Conservation (phyloP, 2,888 invertebrate genomes). For the Ischnus inquisitorius region DNA sequence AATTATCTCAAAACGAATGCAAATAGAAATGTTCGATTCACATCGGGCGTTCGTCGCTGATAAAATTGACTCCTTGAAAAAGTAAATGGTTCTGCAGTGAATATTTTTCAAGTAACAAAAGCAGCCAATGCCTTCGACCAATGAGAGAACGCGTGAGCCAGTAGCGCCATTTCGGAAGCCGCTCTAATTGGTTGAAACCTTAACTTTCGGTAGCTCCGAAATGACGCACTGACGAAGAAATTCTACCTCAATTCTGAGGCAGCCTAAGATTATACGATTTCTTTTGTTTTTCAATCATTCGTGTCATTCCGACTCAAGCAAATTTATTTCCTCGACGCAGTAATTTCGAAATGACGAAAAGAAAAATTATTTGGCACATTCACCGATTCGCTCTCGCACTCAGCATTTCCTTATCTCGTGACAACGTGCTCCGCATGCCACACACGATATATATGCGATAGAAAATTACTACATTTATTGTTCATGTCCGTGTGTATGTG, state of each 20-base stretch:
- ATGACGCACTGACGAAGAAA: not conserved
- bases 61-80: too few species aligned
- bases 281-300: not conserved
- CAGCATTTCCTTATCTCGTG: constrained; percentile 46
- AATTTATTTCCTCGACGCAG: constrained; percentile 16
- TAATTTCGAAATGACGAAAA: not conserved
- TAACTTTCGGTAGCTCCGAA: not conserved
- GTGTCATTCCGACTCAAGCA: not conserved
- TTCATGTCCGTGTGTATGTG: constrained; percentile 61
- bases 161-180: not conserved
- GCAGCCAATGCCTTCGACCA: not conserved
- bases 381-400: constrained; percentile 58
- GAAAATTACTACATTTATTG: constrained; percentile 30
- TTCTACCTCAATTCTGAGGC: too few species aligned
- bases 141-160: not conserved
- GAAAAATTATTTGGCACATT: constrained; percentile 50
- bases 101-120: not conserved
- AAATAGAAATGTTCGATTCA: too few species aligned
- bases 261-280: not conserved
- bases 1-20: too few species aligned
- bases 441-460: constrained; percentile 33
- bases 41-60: too few species aligned
- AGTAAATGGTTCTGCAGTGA: too few species aligned
- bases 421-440: constrained; percentile 56
- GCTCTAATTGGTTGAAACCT: not conserved